Evolutionary conservation across 2,113 vertebrate species (phyloP), one percentile per base, ranked within the genome.

Genomic region (Fukomys damarensis): DNA sequence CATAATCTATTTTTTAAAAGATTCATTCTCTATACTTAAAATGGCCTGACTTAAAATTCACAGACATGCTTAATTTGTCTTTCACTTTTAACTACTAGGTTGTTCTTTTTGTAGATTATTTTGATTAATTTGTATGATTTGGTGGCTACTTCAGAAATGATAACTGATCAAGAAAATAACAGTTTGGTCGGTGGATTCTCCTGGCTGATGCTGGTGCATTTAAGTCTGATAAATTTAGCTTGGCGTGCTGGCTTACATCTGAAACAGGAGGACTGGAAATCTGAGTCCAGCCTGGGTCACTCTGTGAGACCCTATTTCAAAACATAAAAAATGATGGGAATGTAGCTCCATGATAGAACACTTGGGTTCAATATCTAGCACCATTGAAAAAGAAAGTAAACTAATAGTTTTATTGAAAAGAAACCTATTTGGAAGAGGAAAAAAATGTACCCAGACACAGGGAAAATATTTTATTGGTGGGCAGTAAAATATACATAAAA

Each of bases 401-500:
- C 49, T 77, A 38, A 35, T 63, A 74, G 61, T 85, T 92, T 68
- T 83, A 68, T 54, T 41, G 2, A 79, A 96, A 94, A 94, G 63
- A 32, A 38, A 81, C 19, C 6, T 84, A 35, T 43, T 79, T 84
- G n/a, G 7, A 91, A 84, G 9, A 91, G 41, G 28, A 86, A 83
- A 86, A 83, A 93, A 89, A n/a, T 41, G 43, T 61, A 7, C n/a
- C 77, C 22, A 89, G 59, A 49, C n/a, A 61, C 19, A 82, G 52
- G 46, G 28, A 91, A 95, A 82, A 72, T 83, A 86, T 86, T 97
- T 95, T n/a, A 38, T n/a, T 58, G 14, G 28, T 54, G 24, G 14
- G 3, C 24, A 35, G 12, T 90, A 80, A 85, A 86, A 88, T 82
- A 49, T 22, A 85, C 56, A 84, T 52, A 58, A 79, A 85, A 70